These are phyloP conservation scores for Bostrychus sinensis DNA, from an alignment of 2,113 vertebrate species.

Conservation along the genomic window DNA sequence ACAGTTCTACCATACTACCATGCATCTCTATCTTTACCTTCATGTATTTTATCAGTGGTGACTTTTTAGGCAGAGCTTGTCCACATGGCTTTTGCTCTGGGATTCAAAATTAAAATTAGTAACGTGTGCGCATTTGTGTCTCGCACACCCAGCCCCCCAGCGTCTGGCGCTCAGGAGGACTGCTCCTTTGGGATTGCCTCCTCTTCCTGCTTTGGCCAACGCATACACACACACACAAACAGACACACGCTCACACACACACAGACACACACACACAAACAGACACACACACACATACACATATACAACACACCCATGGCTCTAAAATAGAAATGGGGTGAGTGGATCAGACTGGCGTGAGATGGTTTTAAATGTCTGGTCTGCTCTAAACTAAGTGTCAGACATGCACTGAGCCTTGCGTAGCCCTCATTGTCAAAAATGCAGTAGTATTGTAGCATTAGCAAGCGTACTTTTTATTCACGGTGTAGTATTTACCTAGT, in stretches of 20 bases:
- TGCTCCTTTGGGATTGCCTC: constrained; percentile 63
- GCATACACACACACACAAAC: too few relatives aligned
- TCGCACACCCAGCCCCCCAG: constrained; percentile 63
- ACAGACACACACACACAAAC: constrained; percentile 31
- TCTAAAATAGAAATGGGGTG: constrained; percentile 65
- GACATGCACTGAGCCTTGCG: constrained; percentile 10
- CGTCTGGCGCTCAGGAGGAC: constrained; percentile 69
- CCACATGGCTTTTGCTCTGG: constrained; percentile 37
- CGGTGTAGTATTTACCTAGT: constrained; percentile 30
- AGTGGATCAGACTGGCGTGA: constrained; percentile 65
- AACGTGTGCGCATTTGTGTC: constrained; percentile 29
- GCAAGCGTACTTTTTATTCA: constrained; percentile 3
- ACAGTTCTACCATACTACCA: background rate
- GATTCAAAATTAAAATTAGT: constrained; percentile 56
- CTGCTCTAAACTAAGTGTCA: constrained; percentile 48
- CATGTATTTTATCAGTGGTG: constrained; percentile 23
- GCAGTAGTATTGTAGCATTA: constrained; percentile 19
- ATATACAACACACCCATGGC: constrained; percentile 17
- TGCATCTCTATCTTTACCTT: constrained; percentile 37
- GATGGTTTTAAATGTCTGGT: constrained; percentile 67
- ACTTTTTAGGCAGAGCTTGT: constrained; percentile 41
- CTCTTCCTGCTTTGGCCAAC: constrained; percentile 58
- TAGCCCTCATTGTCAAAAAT: constrained; percentile 22
- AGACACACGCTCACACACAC: too few relatives aligned
- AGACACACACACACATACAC: constrained; percentile 29